These are phyloP conservation scores for Ahaetulla prasina DNA, from an alignment of 2,113 vertebrate genomes.

Conservation along the genomic window DNA sequence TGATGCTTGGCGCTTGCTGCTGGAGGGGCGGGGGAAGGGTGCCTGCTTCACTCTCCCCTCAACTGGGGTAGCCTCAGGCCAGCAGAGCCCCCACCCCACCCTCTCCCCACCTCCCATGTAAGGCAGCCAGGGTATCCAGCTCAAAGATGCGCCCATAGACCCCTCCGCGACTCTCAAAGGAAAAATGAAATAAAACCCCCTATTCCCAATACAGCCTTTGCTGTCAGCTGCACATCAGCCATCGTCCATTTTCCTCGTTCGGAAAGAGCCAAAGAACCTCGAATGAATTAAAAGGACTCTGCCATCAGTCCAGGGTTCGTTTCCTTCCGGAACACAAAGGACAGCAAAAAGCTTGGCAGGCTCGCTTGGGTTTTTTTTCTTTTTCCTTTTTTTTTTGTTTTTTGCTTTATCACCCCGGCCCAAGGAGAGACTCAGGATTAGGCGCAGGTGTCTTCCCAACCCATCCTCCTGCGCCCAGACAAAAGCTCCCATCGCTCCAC, in stretches of 20 bases:
- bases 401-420: background rate
- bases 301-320: background rate
- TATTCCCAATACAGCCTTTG: background rate
- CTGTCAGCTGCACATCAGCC: background rate
- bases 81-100: background rate
- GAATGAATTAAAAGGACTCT: background rate
- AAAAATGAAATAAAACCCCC: background rate
- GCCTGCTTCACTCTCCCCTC: background rate
- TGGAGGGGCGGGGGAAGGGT: background rate
- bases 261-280: background rate
- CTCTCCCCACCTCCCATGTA: too few species aligned
- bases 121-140: background rate
- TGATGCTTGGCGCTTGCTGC: background rate
- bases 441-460: background rate
- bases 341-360: too few species aligned
- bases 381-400: too few species aligned
- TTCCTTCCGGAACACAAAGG: slow-evolving; percentile 1
- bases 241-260: background rate
- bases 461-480: background rate
- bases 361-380: background rate
- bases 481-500: background rate
- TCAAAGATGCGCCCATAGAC: background rate
- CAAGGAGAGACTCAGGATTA: background rate
- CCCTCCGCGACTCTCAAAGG: background rate
- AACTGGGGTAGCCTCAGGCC: background rate